Evolutionary conservation across 2,797 vertebrate species (phyloP).

Genomic region (Gymnothorax reevesii): DNA sequence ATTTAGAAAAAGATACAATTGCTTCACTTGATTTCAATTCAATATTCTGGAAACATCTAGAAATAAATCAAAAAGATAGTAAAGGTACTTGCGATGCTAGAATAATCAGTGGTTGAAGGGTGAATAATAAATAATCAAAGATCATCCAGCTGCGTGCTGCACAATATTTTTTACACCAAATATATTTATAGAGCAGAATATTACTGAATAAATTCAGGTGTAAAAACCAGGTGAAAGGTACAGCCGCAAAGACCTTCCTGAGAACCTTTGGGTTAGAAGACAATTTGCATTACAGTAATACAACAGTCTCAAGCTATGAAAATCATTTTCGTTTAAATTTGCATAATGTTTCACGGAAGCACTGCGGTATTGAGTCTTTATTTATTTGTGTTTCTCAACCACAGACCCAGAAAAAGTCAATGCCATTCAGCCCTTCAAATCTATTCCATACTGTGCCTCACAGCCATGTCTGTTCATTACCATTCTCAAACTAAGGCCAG

Average conservation of each 20-base stretch:
- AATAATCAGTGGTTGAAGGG: background rate
- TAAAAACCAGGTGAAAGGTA: background rate
- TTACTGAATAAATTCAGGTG: background rate
- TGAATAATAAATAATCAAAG: background rate
- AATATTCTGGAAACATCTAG: background rate
- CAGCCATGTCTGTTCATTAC: too few species aligned
- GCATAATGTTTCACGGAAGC: too few species aligned
- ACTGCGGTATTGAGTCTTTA: too few species aligned
- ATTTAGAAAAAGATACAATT: background rate
- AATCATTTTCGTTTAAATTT: background rate
- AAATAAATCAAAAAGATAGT: background rate
- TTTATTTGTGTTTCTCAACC: too few species aligned
- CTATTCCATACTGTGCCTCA: too few species aligned
- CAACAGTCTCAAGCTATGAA: background rate
- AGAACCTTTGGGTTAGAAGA: background rate
- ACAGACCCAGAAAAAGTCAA: too few species aligned
- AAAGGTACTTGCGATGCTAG: too few species aligned
- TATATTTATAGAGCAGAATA: background rate
- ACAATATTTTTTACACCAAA: too few species aligned
- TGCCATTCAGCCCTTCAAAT: too few species aligned
- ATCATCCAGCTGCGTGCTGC: background rate
- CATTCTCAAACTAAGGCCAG: too few species aligned
- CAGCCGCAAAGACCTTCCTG: too few species aligned
- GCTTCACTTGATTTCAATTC: background rate
- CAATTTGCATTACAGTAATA: background rate